Evolutionary conservation across 2,888 invertebrate species (phyloP).

Genomic region (Lasius platythorax): DNA sequence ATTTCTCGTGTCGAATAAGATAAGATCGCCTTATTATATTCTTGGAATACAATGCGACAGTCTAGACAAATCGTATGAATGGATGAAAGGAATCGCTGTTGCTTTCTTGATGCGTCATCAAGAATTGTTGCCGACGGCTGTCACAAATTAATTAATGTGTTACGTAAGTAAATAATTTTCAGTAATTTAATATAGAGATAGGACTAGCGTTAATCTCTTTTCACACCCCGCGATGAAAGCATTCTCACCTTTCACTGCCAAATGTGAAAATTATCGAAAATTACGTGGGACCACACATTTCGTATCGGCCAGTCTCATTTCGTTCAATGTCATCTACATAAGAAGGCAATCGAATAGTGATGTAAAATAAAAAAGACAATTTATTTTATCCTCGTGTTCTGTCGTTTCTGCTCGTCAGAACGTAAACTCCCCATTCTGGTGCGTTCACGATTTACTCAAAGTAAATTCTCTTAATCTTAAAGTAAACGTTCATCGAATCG

Average conservation of each 20-base stretch:
- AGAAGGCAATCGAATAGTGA: background rate
- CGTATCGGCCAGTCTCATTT: background rate
- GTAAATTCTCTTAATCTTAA: background rate
- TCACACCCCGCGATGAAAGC: background rate
- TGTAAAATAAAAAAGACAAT: conserved; percentile 44
- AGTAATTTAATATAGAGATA: conserved; percentile 27
- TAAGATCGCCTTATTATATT: background rate
- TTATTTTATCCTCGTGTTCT: conserved; percentile 30
- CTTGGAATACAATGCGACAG: background rate
- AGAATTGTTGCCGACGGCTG: conserved; percentile 12
- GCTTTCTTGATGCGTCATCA: conserved; percentile 41
- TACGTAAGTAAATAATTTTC: conserved; percentile 14
- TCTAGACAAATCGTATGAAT: background rate
- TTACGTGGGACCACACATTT: background rate
- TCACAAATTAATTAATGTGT: background rate
- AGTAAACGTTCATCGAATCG: background rate
- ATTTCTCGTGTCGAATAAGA: background rate
- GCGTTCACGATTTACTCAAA: background rate
- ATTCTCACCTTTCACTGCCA: conserved; percentile 42
- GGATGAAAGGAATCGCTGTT: conserved; percentile 1
- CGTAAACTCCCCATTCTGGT: background rate
- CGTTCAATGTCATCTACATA: background rate
- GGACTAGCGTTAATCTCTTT: background rate
- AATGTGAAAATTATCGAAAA: conserved; percentile 11
- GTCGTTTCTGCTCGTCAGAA: background rate